Evolutionary conservation across 2,888 invertebrate species (phyloP).

Genomic region (Chirona hameri): DNA sequence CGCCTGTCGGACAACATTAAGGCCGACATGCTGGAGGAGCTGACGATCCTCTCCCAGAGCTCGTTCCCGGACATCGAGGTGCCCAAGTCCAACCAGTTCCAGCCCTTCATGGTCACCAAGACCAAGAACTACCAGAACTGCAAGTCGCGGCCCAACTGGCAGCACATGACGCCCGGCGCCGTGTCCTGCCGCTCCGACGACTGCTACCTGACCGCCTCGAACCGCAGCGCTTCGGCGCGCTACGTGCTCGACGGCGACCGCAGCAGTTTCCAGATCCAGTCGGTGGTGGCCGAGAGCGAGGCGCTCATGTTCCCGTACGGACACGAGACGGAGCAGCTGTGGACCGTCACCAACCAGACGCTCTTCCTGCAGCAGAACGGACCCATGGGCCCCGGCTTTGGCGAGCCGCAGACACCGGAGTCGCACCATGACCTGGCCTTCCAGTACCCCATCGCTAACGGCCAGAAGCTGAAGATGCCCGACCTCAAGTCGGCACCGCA

Average conservation of each 20-base stretch:
- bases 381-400: not conserved
- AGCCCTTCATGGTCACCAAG: constrained; percentile 46
- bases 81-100: constrained; percentile 33
- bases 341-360: constrained; percentile 22
- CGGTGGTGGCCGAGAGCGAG: constrained; percentile 24
- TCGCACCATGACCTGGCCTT: not conserved
- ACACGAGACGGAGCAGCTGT: constrained; percentile 11
- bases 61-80: not conserved
- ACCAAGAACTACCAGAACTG: constrained; percentile 49
- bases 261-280: not conserved
- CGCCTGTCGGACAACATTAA: constrained; percentile 37
- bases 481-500: constrained; percentile 39
- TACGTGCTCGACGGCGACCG: constrained; percentile 9
- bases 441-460: constrained; percentile 32
- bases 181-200: constrained; percentile 5
- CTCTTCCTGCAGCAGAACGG: not conserved
- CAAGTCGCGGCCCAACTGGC: constrained; percentile 43
- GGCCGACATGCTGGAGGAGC: constrained; percentile 28
- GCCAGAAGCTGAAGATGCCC: constrained; percentile 35
- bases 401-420: constrained; percentile 29
- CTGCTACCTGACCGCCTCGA: constrained; percentile 2
- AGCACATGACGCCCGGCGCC: constrained; percentile 28
- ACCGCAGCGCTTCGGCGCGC: not conserved
- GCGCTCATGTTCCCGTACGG: constrained; percentile 2
- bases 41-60: not conserved